Percentiles rank a stretch among this genome's conserved stretches.
These are phyloP conservation scores for Pollenia labialis DNA, from an alignment of 2,888 invertebrate genomes.

Conservation along the genomic window DNA sequence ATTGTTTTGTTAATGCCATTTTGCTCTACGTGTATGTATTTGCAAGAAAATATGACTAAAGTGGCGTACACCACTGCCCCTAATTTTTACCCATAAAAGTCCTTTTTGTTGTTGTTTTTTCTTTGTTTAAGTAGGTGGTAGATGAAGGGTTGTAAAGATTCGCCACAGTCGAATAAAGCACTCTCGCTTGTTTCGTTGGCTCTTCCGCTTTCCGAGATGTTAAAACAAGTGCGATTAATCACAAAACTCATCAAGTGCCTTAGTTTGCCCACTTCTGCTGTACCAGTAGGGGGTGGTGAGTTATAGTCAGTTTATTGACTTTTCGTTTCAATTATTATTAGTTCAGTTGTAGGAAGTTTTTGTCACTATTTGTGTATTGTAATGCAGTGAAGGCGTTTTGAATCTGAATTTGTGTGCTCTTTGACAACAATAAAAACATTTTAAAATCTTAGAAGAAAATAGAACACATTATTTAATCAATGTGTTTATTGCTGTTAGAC, in stretches of 20 bases:
- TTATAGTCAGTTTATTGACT: slow-evolving; percentile 66
- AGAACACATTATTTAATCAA: slow-evolving; percentile 42
- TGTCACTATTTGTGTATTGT: slow-evolving; percentile 29
- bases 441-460: slow-evolving; percentile 18
- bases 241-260: neutral
- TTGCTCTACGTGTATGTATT: too few species aligned
- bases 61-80: too few species aligned
- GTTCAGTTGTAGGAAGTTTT: slow-evolving; percentile 63
- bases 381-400: slow-evolving; percentile 49
- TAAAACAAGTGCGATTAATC: too few species aligned
- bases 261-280: neutral
- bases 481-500: slow-evolving; percentile 14
- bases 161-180: too few species aligned
- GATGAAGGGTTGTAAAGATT: too few species aligned
- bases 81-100: too few species aligned
- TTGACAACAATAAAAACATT: slow-evolving; percentile 4
- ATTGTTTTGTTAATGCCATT: too few species aligned
- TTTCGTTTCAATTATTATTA: slow-evolving; percentile 40
- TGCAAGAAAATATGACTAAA: too few species aligned
- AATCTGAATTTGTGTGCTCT: slow-evolving; percentile 26
- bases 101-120: too few species aligned
- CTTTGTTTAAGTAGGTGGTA: too few species aligned
- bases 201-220: too few species aligned
- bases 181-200: too few species aligned
- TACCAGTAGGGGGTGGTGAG: slow-evolving; percentile 16